A percentile compares a stretch with the other conserved stretches of the same genome.
Evolutionary conservation across 2,888 invertebrate genomes (phyloP).

Genomic region (Gastrophysa polygoni): DNA sequence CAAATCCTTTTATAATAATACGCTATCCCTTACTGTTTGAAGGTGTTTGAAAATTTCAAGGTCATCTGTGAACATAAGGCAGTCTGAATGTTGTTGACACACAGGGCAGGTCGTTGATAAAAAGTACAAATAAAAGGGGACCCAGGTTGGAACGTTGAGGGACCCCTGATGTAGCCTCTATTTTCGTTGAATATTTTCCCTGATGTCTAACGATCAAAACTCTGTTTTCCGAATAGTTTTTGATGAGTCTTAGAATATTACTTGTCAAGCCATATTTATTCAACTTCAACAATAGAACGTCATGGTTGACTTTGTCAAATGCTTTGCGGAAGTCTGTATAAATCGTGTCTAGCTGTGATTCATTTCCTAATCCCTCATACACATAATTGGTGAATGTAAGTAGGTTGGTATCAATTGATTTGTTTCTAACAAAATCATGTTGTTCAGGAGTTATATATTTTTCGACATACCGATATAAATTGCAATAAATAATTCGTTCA

Average conservation of each 20-base stretch:
- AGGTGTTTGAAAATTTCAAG: too few species aligned
- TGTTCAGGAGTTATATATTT: background rate
- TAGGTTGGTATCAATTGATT: background rate
- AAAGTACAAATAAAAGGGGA: background rate
- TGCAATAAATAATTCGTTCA: background rate
- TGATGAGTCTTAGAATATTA: background rate
- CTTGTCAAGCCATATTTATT: background rate
- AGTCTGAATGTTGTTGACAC: too few species aligned
- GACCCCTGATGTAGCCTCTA: background rate
- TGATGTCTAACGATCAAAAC: background rate
- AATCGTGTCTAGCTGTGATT: background rate
- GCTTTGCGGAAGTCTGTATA: conserved; percentile 3
- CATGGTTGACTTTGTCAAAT: background rate
- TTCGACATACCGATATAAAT: background rate
- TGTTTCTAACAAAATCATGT: background rate
- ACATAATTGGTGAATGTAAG: background rate
- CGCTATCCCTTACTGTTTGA: too few species aligned
- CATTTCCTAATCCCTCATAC: background rate
- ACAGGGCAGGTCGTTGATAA: too few species aligned
- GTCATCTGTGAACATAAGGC: too few species aligned
- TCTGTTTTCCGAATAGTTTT: background rate
- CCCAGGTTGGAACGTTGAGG: background rate
- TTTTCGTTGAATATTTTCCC: background rate
- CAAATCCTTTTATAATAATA: too few species aligned
- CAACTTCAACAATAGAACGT: background rate